Evolutionary conservation across 1,140 invertebrate species (phyloP).

Genomic region (Aphelinus certus): DNA sequence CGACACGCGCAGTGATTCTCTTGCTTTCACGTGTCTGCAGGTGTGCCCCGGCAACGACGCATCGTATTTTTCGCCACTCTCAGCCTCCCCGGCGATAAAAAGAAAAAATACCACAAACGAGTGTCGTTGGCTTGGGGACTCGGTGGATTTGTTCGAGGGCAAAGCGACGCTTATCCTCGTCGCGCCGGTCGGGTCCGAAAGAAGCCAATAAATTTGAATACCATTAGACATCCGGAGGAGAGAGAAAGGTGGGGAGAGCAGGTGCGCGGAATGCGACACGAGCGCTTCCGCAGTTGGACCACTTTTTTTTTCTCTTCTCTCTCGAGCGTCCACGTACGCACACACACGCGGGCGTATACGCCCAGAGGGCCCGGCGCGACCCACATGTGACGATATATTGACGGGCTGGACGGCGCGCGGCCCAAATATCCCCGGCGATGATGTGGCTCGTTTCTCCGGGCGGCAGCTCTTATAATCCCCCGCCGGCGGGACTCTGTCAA

Average conservation of each 20-base stretch:
- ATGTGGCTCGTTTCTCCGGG: background rate
- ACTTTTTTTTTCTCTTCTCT: background rate
- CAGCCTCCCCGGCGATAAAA: too few relatives aligned
- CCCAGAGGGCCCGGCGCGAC: background rate
- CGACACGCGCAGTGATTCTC: too few relatives aligned
- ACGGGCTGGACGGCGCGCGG: background rate
- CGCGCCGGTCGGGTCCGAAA: too few relatives aligned
- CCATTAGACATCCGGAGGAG: background rate
- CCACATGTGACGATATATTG: slow-evolving; percentile 4
- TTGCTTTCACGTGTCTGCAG: too few relatives aligned
- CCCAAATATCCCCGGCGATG: slow-evolving; percentile 24
- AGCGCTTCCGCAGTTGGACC: background rate
- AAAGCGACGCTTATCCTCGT: too few relatives aligned
- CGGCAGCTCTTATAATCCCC: background rate
- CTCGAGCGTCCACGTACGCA: background rate
- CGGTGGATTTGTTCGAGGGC: too few relatives aligned
- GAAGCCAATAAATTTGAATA: slow-evolving; percentile 1
- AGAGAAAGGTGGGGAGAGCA: too few relatives aligned
- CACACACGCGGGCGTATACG: background rate
- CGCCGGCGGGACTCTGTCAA: background rate
- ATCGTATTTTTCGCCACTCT: too few relatives aligned
- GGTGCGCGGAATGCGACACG: too few relatives aligned
- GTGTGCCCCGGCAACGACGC: too few relatives aligned
- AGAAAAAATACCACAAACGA: too few relatives aligned
- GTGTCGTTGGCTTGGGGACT: too few relatives aligned